phyloP scores from a whole-genome alignment of 2,113 vertebrate species.

The Guaruba guarouba region DNA sequence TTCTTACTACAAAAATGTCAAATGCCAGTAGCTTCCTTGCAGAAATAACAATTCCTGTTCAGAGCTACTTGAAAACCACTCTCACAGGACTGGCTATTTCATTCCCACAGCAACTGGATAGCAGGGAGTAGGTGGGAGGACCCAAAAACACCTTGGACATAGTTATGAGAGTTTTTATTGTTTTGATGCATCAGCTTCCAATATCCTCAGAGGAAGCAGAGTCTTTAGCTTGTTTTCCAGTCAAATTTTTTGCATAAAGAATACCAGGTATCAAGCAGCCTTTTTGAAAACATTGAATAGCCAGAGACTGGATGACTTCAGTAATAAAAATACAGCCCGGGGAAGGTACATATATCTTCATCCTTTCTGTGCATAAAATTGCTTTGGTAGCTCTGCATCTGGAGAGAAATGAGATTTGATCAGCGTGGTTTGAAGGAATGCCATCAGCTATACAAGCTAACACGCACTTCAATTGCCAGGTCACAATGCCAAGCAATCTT shows the following conservation, averaged over 20 bases:
- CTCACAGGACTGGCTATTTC: background rate
- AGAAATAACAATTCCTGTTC: background rate
- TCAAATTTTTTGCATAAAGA: background rate
- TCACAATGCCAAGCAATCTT: background rate
- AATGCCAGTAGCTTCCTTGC: background rate
- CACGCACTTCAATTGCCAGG: background rate
- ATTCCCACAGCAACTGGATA: background rate
- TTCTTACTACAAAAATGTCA: background rate
- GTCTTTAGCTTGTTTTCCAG: background rate
- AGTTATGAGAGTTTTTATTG: background rate
- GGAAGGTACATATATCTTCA: constrained; percentile 2
- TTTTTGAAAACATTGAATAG: background rate
- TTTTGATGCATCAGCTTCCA: background rate
- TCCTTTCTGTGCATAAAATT: background rate
- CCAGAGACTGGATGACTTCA: background rate
- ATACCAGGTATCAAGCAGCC: background rate
- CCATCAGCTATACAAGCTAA: background rate
- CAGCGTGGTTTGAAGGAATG: background rate
- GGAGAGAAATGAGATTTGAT: background rate
- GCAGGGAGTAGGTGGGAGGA: background rate
- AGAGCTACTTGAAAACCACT: background rate
- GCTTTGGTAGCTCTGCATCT: background rate
- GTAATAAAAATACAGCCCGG: background rate
- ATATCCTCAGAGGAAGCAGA: background rate
- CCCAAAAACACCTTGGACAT: background rate